Base-by-base conservation (phyloP, 2,113 vertebrate genomes). In the Galbula dea region DNA sequence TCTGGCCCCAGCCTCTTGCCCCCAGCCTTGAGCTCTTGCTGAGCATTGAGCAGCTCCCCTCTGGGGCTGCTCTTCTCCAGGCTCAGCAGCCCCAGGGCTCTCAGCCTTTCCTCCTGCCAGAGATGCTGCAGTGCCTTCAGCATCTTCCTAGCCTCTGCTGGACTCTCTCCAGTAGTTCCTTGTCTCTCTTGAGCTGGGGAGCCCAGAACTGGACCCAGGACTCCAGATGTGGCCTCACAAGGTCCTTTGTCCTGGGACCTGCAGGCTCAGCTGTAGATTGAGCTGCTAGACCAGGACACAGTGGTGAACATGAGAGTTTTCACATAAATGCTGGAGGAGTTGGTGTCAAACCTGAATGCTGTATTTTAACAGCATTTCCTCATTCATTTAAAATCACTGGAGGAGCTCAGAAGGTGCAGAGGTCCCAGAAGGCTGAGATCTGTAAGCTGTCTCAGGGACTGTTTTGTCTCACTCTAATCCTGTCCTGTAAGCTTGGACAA, bases 391-490 rank as follows among this genome's bases (percentile, higher is more conserved):
- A 65, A 62, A 55, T 10, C 58, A 37, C 61, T 3, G 4, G 55
- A 58, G 78, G 46, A 82, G 45, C 75, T 83, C 39, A 68, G 67
- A 66, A 65, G 57, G 54, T 36, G 52, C 61, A 57, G 86, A 76
- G 45, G 77, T 57, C 62, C 68, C 55, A n/a, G 79, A 59, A 92
- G 86, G 4, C 73, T 65, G 77, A 65, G 63, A 37, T 30, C 87
- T 66, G 54, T 29, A n/a, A 90, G 67, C 68, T 23, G 6, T 82
- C 41, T 57, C 30, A 46, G 71, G 82, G 65, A 61, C 52, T 69
- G 84, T 73, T n/a, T 93, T 85, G 66, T 75, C 86, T 89, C 5
- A 1, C 89, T 79, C 37, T 36, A 79, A 82, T 83, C 75, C 84
- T 79, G 83, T 62, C 71, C 48, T 36, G 45, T 61, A 69, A 72